A percentile compares a stretch with the other conserved stretches of the same genome.
These are phyloP conservation scores for Turritopsis dohrnii DNA, from an alignment of 30 jellyfish, hydroid and myxozoan species.

Conservation along the genomic window DNA sequence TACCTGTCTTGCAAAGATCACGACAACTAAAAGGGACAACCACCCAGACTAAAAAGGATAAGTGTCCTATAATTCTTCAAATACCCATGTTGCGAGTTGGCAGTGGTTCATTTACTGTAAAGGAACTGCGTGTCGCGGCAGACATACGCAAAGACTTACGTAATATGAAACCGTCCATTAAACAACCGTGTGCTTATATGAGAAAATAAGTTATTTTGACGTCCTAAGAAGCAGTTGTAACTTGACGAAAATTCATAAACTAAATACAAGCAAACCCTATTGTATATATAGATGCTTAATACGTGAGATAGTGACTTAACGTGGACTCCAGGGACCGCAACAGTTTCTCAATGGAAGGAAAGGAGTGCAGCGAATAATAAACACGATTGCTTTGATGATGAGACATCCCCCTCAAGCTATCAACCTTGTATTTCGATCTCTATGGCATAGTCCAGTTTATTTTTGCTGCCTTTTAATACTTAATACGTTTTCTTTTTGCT, in stretches of 20 bases:
- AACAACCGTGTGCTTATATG: too few relatives aligned
- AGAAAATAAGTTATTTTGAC: too few relatives aligned
- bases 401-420: background rate
- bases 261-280: background rate
- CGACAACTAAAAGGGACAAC: too few relatives aligned
- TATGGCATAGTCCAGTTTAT: constrained; percentile 4
- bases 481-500: constrained; percentile 23
- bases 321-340: constrained; percentile 1
- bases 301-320: constrained; percentile 5
- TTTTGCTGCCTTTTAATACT: constrained; percentile 20
- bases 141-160: too few relatives aligned
- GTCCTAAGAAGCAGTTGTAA: constrained; percentile 11
- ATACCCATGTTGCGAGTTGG: too few relatives aligned
- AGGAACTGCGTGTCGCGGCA: too few relatives aligned
- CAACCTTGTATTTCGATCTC: constrained; percentile 6
- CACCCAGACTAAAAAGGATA: too few relatives aligned
- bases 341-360: constrained; percentile 1
- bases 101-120: too few relatives aligned
- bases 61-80: too few relatives aligned
- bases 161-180: too few relatives aligned
- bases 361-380: background rate
- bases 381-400: background rate
- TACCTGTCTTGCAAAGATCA: too few relatives aligned
- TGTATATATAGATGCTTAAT: too few relatives aligned
- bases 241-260: background rate